Evolutionary conservation across 2,888 invertebrate species (phyloP).

Genomic region (Galerucella nymphaeae): DNA sequence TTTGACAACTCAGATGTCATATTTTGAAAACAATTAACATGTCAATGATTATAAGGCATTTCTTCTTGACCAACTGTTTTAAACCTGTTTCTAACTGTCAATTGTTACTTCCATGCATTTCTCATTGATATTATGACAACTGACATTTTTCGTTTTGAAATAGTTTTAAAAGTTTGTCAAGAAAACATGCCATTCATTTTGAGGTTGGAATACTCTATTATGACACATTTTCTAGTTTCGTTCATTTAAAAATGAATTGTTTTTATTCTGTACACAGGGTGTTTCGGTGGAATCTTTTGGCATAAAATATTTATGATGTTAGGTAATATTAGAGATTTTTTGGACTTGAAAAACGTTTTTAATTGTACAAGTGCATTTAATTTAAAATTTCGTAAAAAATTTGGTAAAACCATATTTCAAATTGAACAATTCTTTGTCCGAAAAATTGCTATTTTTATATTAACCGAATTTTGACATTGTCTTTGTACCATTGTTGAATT

Average conservation of each 20-base stretch:
- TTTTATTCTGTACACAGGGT: not conserved
- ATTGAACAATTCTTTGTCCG: constrained; percentile 36
- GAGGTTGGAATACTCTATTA: too few species aligned
- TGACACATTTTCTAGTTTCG: too few species aligned
- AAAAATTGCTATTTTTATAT: constrained; percentile 56
- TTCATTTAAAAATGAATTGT: not conserved
- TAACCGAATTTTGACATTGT: constrained; percentile 48
- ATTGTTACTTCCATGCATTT: too few species aligned
- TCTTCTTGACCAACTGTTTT: too few species aligned
- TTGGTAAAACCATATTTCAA: constrained; percentile 17
- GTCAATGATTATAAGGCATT: too few species aligned
- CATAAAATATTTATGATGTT: constrained; percentile 8
- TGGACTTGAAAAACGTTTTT: constrained; percentile 3
- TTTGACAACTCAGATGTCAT: too few species aligned
- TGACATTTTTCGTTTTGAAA: too few species aligned
- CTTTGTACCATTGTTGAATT: constrained; percentile 57
- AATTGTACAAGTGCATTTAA: not conserved
- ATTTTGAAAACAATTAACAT: too few species aligned
- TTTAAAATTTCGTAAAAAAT: constrained; percentile 6
- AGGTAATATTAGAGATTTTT: constrained; percentile 11
- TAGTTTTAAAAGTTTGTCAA: too few species aligned
- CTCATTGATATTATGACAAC: too few species aligned
- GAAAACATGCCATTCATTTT: too few species aligned
- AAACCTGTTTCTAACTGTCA: too few species aligned
- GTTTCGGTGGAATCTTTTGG: not conserved